Base-by-base conservation (phyloP, 2,888 invertebrate species). In the Piscicola geometra region DNA sequence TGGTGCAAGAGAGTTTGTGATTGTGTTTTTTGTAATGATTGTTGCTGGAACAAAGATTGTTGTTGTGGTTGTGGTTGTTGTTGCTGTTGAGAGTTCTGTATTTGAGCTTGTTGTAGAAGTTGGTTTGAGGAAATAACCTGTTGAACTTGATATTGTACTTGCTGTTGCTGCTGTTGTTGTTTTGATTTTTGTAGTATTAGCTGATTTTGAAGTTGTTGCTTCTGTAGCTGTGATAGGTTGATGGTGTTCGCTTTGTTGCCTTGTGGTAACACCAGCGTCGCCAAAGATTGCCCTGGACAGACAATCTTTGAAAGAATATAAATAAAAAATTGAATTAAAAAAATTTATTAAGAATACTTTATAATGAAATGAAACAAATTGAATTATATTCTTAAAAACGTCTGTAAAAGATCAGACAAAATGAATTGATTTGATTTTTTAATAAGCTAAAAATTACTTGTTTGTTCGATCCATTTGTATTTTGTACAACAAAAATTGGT, bases 121-220 rank as follows among this genome's bases (percentile, higher is more conserved):
- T 41, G 41, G 15, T 41, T 41, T 41, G 41, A 41, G 5, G 41
- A 41, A 41, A 41, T 41, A 41, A 41, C 41, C 15, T 41, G 41
- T 30, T 64, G 64, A 64, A 64, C 30, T 64, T n/a, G 64, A n/a
- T 64, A 30, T 30, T 28, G n/a, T 30, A 64, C 64, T 64, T 64
- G 64, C 30, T 52, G 56, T 52, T 25, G 71, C 21, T 50, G 71
- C 47, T 41, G 71, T 15, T 70, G 36, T n/a, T 71, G 35, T 5
- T 28, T 2, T 71, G 41, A 28, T 52, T 30, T 71, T 47, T 71
- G 71, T 30, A 56, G 28, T 47, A 52, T 9, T 28, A 71, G 30
- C 32, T 71, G 71, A 71, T 71, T 71, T 71, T 71, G 71, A 15
- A 52, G 2, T 50, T 50, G 71, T 50, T 71, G 71, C 52, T 71